These are phyloP conservation scores for Diadromus collaris DNA, from an alignment of 2,888 invertebrate genomes.

Conservation along the genomic window DNA sequence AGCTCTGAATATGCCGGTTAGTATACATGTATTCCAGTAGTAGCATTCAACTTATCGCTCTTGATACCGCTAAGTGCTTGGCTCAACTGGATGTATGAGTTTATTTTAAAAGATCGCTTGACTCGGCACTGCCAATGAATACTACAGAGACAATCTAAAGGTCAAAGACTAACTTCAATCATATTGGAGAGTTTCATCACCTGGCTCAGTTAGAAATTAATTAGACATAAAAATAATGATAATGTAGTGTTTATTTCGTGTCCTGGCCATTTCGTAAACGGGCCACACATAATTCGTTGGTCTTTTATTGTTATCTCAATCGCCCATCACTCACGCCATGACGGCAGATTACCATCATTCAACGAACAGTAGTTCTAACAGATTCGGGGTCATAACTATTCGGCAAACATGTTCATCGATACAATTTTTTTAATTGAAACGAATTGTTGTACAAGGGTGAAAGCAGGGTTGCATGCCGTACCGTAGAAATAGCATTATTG, in stretches of 20 bases:
- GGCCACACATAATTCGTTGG: neutral
- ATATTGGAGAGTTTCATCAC: neutral
- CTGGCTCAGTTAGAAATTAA: neutral
- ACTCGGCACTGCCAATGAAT: neutral
- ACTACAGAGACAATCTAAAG: neutral
- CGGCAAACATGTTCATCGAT: constrained; percentile 25
- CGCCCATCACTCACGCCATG: no score
- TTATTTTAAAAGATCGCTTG: neutral
- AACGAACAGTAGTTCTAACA: neutral
- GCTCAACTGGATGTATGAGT: neutral
- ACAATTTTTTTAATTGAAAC: constrained; percentile 40
- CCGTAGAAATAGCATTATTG: constrained; percentile 48
- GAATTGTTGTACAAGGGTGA: neutral
- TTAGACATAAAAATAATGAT: no score
- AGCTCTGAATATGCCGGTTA: constrained; percentile 75
- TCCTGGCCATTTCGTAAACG: no score
- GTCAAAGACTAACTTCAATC: neutral
- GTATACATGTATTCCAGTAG: constrained; percentile 59
- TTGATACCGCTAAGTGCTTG: neutral
- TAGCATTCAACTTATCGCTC: constrained; percentile 13
- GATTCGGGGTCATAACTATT: neutral
- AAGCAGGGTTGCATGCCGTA: constrained; percentile 4
- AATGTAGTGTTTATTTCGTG: no score
- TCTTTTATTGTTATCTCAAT: neutral
- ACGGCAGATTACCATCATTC: neutral